Evolutionary conservation across 2,113 vertebrate species (phyloP).

Genomic region (Gymnarchus niloticus): DNA sequence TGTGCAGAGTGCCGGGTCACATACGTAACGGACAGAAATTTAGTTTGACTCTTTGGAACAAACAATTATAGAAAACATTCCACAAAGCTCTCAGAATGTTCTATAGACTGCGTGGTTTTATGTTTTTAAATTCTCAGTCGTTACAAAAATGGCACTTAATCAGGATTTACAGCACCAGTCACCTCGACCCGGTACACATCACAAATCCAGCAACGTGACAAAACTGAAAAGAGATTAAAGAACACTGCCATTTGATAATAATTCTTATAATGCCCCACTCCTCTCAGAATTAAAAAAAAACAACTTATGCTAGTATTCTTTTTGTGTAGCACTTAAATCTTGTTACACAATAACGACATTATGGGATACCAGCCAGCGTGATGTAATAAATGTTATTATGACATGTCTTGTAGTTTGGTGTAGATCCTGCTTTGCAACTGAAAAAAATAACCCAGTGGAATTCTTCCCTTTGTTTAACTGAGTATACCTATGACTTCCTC

Average conservation of each 20-base stretch:
- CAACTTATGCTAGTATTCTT: too few species aligned
- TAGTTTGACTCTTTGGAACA: neutral
- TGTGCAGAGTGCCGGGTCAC: too few species aligned
- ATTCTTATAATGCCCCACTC: neutral
- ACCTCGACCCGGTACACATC: neutral
- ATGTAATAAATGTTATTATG: neutral
- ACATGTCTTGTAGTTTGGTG: too few species aligned
- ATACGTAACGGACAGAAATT: neutral
- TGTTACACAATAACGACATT: neutral
- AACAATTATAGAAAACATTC: neutral
- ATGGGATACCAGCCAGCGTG: too few species aligned
- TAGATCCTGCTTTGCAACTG: too few species aligned
- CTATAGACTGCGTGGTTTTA: neutral
- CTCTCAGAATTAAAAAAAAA: neutral
- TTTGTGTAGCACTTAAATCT: neutral
- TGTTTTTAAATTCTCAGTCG: neutral
- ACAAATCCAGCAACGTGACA: neutral
- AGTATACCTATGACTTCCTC: neutral
- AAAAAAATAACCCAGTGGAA: neutral
- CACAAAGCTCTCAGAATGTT: neutral
- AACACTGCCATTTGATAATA: neutral
- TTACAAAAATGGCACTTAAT: neutral
- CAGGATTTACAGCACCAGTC: neutral
- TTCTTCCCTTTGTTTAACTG: neutral
- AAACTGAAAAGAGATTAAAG: neutral